Percentiles rank a stretch among this genome's conserved stretches.
These are phyloP conservation scores for Pandemis corylana DNA, from an alignment of 2,888 invertebrate genomes.

Conservation along the genomic window DNA sequence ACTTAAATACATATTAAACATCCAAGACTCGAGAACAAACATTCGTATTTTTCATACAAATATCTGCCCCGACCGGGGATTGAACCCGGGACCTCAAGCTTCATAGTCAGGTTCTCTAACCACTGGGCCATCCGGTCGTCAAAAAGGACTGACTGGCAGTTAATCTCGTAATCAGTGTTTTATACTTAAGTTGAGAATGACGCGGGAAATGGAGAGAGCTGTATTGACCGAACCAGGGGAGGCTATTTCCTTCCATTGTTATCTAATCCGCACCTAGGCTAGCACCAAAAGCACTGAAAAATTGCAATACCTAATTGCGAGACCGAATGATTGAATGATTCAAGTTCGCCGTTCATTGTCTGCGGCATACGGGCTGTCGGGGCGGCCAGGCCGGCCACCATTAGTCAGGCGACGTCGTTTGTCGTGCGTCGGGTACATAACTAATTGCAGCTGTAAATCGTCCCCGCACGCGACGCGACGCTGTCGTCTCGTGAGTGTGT, in stretches of 20 bases:
- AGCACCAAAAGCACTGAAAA: conserved; percentile 44
- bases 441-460: conserved; percentile 80
- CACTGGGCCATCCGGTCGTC: too few species aligned
- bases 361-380: conserved; percentile 63
- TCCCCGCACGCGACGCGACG: conserved; percentile 62
- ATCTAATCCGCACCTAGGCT: conserved; percentile 1
- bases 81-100: too few species aligned
- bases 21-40: too few species aligned
- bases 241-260: neutral
- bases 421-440: conserved; percentile 74
- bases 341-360: conserved; percentile 68
- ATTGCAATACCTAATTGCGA: conserved; percentile 57
- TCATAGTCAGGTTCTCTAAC: too few species aligned
- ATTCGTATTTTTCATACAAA: too few species aligned
- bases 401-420: conserved; percentile 75
- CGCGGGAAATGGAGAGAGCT: too few species aligned
- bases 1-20: too few species aligned
- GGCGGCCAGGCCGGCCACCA: conserved; percentile 58
- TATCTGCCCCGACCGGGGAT: too few species aligned
- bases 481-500: conserved; percentile 52
- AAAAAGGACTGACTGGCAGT: too few species aligned
- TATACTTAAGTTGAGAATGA: too few species aligned
- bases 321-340: conserved; percentile 66
- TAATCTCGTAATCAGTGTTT: too few species aligned
- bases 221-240: too few species aligned